These are phyloP conservation scores for Falco novaeseelandiae DNA, from an alignment of 2,797 vertebrate species.

Conservation along the genomic window DNA sequence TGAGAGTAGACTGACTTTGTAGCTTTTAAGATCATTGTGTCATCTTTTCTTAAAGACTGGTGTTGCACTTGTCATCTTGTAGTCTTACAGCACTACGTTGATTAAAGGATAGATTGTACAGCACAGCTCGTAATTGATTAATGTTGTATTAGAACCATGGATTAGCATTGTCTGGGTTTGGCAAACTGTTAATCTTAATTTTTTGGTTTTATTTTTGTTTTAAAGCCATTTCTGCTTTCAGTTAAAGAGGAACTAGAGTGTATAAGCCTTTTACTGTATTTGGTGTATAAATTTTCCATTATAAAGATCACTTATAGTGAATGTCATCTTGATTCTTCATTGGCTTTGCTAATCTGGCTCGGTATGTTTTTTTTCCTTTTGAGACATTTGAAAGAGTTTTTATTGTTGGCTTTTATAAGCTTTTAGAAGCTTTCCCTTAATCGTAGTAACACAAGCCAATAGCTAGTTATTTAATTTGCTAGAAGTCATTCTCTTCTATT, in stretches of 20 bases:
- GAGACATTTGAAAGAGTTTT: neutral
- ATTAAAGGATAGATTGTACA: neutral
- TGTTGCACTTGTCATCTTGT: neutral
- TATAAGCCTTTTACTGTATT: neutral
- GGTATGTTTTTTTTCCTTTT: neutral
- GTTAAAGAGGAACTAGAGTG: neutral
- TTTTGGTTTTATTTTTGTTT: neutral
- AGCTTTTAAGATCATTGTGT: neutral
- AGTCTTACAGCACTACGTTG: neutral
- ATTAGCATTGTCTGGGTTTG: neutral
- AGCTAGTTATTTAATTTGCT: neutral
- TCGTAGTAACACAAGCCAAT: neutral
- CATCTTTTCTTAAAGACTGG: neutral
- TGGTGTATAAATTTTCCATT: neutral
- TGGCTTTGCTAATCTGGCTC: neutral
- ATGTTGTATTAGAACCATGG: neutral
- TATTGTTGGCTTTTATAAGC: neutral
- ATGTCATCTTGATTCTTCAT: neutral
- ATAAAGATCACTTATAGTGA: neutral
- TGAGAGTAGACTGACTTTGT: neutral
- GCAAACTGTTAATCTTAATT: neutral
- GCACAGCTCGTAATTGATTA: neutral
- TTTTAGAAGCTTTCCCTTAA: neutral
- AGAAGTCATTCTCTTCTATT: neutral
- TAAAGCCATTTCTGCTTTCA: neutral